Conservation (phyloP, 2,797 vertebrate species). For the Moxostoma hubbsi region DNA sequence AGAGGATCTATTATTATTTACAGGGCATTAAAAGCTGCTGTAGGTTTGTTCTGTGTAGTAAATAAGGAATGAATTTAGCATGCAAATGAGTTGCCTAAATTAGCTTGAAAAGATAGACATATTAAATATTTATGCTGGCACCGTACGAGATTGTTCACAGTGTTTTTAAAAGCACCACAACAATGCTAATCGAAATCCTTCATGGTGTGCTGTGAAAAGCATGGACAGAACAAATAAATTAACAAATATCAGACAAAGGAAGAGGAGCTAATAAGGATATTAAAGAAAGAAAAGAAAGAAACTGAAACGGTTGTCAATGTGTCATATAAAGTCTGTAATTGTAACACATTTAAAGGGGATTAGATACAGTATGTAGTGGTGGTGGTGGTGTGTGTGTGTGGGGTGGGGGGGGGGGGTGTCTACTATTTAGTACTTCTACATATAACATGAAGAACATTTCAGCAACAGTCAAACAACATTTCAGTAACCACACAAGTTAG, state of each 20-base stretch:
- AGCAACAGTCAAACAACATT: too few relatives aligned
- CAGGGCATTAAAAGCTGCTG: conserved; percentile 13
- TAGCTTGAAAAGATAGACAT: conserved; percentile 28
- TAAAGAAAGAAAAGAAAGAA: background rate
- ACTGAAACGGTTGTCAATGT: too few relatives aligned
- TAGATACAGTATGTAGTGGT: too few relatives aligned
- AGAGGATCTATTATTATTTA: conserved; percentile 8
- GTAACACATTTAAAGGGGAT: too few relatives aligned
- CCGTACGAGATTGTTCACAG: conserved; percentile 18
- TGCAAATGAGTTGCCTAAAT: conserved; percentile 29
- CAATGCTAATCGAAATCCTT: conserved; percentile 21
- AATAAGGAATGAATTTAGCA: conserved; percentile 19
- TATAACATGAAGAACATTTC: too few relatives aligned
- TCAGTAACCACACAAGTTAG: too few relatives aligned
- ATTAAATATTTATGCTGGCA: conserved; percentile 44
- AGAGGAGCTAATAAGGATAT: conserved; percentile 11
- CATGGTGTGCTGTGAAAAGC: conserved; percentile 11
- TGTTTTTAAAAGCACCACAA: conserved; percentile 29
- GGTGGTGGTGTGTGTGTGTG: too few relatives aligned
- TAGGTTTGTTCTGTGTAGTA: conserved; percentile 15
- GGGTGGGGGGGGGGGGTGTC: too few relatives aligned
- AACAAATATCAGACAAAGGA: conserved; percentile 10
- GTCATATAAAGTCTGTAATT: too few relatives aligned
- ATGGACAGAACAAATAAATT: background rate
- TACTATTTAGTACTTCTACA: too few relatives aligned